Base-by-base conservation (phyloP, 2,113 vertebrate species). In the Machaerirhynchus nigripectus region DNA sequence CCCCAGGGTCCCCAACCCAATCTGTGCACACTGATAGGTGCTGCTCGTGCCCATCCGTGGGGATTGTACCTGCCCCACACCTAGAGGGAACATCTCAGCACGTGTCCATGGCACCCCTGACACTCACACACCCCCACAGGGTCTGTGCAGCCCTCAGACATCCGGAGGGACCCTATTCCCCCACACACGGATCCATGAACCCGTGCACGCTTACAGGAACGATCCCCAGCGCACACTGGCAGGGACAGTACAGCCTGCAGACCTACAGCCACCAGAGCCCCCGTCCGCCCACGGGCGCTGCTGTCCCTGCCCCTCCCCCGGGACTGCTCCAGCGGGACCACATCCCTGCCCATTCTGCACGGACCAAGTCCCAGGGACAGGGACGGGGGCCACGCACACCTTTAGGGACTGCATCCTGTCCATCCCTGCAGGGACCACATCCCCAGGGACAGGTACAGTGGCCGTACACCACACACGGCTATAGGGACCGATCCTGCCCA, bases 141-240 rank as follows among this genome's bases (percentile, higher is more conserved):
- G 64, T 31, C 63, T 31, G 1, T 2, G 23, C 17, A 61, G 67
- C 42, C 47, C 49, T 68, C 59, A 46, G 1, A 37, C 30, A 64
- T 3, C 42, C 22, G 9, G 1, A 35, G 73, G n/a, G 63, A 68
- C 28, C 61, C 10, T 1, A 20, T 11, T 35, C 15, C 63, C 15
- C 21, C 42, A n/a, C n/a, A 11, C 14, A 31, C 1, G 0, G 1
- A 33, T 23, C 42, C 47, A 55, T 2, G 15, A 44, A 31, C 28
- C 33, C 20, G 4, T 2, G 16, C 27, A 31, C 24, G 15, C 16
- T 7, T 12, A 47, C 0, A 28, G 44, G 18, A 52, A 26, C 28
- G 14, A 11, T 1, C 6, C 18, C 31, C 39, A 39, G 24, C 1
- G 15, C 10, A 4, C 10, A 7, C 27, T 15, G 2, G 7, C 2